A percentile compares a stretch with the other conserved stretches of the same genome.
Conservation (phyloP, 2,888 invertebrate species). For the Xestia sexstrigata region DNA sequence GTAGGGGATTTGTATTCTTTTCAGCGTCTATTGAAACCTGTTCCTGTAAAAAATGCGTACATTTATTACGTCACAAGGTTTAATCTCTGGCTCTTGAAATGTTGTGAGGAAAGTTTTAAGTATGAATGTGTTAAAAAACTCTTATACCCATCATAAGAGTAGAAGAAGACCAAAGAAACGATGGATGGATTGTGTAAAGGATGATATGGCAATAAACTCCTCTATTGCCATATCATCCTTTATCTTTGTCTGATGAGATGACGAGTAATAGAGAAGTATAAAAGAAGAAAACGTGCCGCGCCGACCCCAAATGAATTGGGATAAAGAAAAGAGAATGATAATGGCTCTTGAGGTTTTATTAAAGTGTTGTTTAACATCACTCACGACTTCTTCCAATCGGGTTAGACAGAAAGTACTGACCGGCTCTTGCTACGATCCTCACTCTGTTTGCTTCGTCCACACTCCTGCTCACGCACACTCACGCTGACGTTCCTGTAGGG, state of each 20-base stretch:
- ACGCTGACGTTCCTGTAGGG: not conserved
- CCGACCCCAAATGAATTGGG: no score
- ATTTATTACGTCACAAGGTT: constrained; percentile 12
- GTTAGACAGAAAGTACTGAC: not conserved
- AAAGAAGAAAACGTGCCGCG: no score
- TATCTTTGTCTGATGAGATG: no score
- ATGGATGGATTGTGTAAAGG: no score
- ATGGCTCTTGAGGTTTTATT: not conserved
- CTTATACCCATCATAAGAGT: no score
- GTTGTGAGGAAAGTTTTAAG: no score
- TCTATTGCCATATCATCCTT: no score
- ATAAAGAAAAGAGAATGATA: no score
- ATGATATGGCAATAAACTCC: no score
- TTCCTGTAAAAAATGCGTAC: constrained; percentile 17
- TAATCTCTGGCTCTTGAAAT: not conserved
- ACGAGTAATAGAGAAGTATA: no score
- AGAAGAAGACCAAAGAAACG: no score
- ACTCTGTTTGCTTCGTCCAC: not conserved
- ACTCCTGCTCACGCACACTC: not conserved
- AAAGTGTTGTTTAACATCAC: not conserved
- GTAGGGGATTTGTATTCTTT: constrained; percentile 54
- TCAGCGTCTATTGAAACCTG: constrained; percentile 25
- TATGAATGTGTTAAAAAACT: no score
- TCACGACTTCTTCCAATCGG: not conserved
- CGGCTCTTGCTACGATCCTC: not conserved